Conservation (phyloP, 2,797 vertebrate genomes). For the Hydrocynus forskahlii region DNA sequence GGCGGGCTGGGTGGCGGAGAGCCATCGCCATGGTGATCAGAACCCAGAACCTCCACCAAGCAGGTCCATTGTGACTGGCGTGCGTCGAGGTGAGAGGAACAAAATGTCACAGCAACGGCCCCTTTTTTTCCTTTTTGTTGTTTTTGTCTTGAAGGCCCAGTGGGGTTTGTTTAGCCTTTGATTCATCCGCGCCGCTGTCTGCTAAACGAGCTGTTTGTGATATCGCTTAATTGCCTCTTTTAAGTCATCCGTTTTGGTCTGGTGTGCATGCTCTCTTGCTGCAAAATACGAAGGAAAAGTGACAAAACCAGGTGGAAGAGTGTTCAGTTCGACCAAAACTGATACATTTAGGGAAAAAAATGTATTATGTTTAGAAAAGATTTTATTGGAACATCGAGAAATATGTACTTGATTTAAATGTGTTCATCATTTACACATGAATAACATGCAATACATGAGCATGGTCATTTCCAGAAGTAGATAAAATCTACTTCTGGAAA, state of each 20-base stretch:
- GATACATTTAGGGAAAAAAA: not conserved
- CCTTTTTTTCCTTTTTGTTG: conserved; percentile 75
- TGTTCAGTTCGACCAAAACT: not conserved
- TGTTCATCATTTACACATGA: not conserved
- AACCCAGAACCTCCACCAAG: conserved; percentile 77
- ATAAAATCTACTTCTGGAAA: too few species aligned
- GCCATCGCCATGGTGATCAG: conserved; percentile 83
- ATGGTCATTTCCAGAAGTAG: not conserved
- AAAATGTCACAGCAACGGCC: conserved; percentile 86
- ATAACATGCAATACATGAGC: not conserved
- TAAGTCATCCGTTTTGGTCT: conserved; percentile 56
- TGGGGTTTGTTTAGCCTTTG: conserved; percentile 71
- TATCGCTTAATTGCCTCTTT: conserved; percentile 63
- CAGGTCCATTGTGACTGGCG: conserved; percentile 78
- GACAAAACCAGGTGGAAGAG: conserved; percentile 56
- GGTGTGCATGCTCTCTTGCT: conserved; percentile 34
- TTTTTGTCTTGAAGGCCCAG: conserved; percentile 74
- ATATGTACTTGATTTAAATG: not conserved
- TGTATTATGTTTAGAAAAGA: not conserved
- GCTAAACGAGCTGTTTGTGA: conserved; percentile 61
- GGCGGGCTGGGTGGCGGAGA: conserved; percentile 78
- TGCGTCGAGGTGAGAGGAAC: conserved; percentile 80
- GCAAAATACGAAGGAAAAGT: conserved; percentile 57
- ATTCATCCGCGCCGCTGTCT: conserved; percentile 66
- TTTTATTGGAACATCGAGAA: not conserved